A percentile compares a stretch with the other conserved stretches of the same genome.
Conservation (phyloP, 2,888 invertebrate genomes). For the Dinocampus coccinellae region DNA sequence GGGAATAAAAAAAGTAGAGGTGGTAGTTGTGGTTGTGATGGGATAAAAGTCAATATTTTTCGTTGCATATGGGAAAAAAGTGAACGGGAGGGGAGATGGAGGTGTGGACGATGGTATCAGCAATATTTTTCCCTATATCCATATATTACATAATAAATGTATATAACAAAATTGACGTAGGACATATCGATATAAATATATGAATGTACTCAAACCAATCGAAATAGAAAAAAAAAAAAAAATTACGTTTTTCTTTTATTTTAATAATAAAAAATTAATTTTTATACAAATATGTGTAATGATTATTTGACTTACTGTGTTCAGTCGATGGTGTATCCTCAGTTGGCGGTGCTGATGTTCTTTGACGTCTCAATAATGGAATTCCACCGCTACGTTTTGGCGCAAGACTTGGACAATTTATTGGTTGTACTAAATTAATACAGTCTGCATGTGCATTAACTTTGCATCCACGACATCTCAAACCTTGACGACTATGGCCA, state of each 20-base stretch:
- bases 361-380: constrained; percentile 84
- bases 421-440: constrained; percentile 80
- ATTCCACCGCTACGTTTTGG: constrained; percentile 63
- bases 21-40: background rate
- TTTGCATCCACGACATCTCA: constrained; percentile 91
- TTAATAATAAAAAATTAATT: background rate
- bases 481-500: constrained; percentile 92
- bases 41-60: constrained; percentile 6
- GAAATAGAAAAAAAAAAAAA: too few relatives aligned
- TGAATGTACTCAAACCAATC: too few relatives aligned
- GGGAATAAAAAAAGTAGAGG: too few relatives aligned
- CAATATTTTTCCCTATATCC: background rate
- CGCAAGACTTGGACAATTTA: constrained; percentile 78
- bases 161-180: too few relatives aligned
- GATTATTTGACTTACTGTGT: constrained; percentile 79
- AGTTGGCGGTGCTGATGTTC: constrained; percentile 79
- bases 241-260: too few relatives aligned
- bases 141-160: too few relatives aligned
- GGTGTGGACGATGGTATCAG: background rate
- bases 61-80: background rate
- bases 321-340: constrained; percentile 78
- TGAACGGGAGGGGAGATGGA: too few relatives aligned
- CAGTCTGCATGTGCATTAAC: constrained; percentile 93
- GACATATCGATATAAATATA: too few relatives aligned
- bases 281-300: constrained; percentile 25